Base-by-base conservation (phyloP, 2,888 invertebrate species). In the Catonia carolina region DNA sequence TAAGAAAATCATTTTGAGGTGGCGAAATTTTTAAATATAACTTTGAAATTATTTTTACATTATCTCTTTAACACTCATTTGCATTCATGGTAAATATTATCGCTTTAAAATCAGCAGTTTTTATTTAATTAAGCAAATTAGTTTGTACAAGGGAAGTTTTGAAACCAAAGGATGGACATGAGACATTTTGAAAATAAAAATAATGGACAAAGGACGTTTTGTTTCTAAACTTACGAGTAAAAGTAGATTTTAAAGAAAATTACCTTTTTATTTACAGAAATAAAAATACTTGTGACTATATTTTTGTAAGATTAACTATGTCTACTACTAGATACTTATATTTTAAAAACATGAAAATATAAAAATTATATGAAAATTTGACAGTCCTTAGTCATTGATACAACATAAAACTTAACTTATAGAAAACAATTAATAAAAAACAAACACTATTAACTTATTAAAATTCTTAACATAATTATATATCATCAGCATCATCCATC, bases 171-270 rank as follows among this genome's bases (percentile, higher is more conserved):
- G 22, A 15, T 22, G 17, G 20, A 20, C 10, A 17, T 18, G 17
- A 22, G 47, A 18, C 18, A 52, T 47, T 39, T 57, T 23, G 36
- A 6, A 53, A 50, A 52, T 49, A 59, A 39, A 56, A 35, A 33
- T 53, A 45, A 60, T 37, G 37, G 37, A 37, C 37, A 37, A 37
- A 37, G 37, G 37, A 37, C 10, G n/a, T 37, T 37, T 37, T 37
- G 37, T 37, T 37, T 37, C 37, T 15, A 37, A 37, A 37, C n/a
- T 17, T 37, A 37, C n/a, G n/a, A 37, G 37, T 37, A 17, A 37
- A 37, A 15, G 37, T 37, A 17, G 17, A 17, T 37, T 6, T 37
- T 37, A 10, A 10, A 37, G 17, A 37, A 37, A 8, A 17, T 5
- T 17, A 37, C n/a, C 17, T 14, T 37, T 37, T 37, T 37, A 37